Evolutionary conservation across 2,797 vertebrate genomes (phyloP), one percentile per base, ranked within the genome.

Genomic region (Ataeniobius toweri): DNA sequence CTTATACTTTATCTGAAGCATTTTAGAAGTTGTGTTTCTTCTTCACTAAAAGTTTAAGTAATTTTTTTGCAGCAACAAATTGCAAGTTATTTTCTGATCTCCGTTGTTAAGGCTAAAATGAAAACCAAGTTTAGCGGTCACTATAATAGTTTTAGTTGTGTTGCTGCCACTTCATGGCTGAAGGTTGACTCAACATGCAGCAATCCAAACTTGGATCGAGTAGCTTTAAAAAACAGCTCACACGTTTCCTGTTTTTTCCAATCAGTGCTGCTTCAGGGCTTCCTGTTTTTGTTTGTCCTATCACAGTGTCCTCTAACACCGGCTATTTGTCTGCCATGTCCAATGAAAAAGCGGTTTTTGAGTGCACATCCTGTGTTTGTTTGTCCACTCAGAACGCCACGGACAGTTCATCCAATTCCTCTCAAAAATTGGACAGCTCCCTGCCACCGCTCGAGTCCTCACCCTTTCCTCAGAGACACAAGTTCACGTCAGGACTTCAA

Each of bases 401-500:
- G 67, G 98, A 99, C 91, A 99, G 98, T 93, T 99, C 98, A 81
- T 99, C 98, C 84, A 99, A 99, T 94, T 99, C 98, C 84, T 99
- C 97, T 88, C 97, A 98, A 89, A 98, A 96, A 90, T 96, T 97
- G 89, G 98, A 99, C 90, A 95, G 94, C 89, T 95, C 95, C 24
- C 88, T 96, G 78, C 95, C 96, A 92, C 96, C 96, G 72, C 92
- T 98, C 83, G 97, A 97, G 81, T 97, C 97, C 89, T 96, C 98
- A 77, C 94, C 96, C 22, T 96, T 97, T 85, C 96, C 97, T 80
- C 96, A 96, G 89, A 96, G 95, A 92, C 96, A 98, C 91, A 94
- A 91, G 89, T 97, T 96, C 87, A 94, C 97, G 86, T 92, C 97
- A 91, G 97, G 96, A 83, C 96, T 96, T 92, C 93, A 96, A 82